Conservation (phyloP, 1,140 invertebrate genomes). For the Ceratoteleas bidentatus region DNA sequence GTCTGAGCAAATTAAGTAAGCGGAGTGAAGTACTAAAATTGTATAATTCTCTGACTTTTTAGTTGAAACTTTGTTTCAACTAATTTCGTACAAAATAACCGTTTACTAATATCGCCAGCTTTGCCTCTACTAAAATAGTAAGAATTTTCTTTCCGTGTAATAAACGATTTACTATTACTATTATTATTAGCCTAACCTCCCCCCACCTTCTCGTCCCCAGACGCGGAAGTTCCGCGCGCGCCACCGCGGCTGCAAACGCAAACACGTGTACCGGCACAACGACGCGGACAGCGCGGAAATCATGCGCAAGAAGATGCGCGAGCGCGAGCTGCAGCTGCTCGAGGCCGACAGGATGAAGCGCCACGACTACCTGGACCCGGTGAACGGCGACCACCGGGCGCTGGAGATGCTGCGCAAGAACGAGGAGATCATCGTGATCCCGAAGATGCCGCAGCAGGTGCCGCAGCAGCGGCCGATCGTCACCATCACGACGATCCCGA, state of each 20-base stretch:
- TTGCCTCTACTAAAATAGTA: too few relatives aligned
- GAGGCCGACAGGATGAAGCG: constrained; percentile 68
- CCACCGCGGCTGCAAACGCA: constrained; percentile 76
- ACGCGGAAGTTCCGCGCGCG: constrained; percentile 69
- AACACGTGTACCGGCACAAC: constrained; percentile 74
- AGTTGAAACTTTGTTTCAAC: too few relatives aligned
- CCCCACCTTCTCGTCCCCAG: too few relatives aligned
- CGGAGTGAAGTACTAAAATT: too few relatives aligned
- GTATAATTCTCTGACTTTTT: too few relatives aligned
- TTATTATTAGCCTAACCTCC: too few relatives aligned
- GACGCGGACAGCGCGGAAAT: constrained; percentile 67
- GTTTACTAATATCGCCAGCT: too few relatives aligned
- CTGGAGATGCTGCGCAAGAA: constrained; percentile 75
- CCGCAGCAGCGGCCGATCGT: constrained; percentile 56
- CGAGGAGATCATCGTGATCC: constrained; percentile 76
- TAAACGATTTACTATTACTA: too few relatives aligned
- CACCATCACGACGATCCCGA: constrained; percentile 59
- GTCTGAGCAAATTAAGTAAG: too few relatives aligned
- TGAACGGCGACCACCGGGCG: constrained; percentile 62
- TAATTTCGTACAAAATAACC: too few relatives aligned
- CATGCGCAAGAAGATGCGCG: constrained; percentile 73
- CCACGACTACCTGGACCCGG: constrained; percentile 72
- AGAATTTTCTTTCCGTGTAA: too few relatives aligned
- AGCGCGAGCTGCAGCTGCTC: constrained; percentile 75
- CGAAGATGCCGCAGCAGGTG: constrained; percentile 61